phyloP scores from a whole-genome alignment of 2,113 vertebrate genomes.

The Hypocryptadius cinnamomeus region DNA sequence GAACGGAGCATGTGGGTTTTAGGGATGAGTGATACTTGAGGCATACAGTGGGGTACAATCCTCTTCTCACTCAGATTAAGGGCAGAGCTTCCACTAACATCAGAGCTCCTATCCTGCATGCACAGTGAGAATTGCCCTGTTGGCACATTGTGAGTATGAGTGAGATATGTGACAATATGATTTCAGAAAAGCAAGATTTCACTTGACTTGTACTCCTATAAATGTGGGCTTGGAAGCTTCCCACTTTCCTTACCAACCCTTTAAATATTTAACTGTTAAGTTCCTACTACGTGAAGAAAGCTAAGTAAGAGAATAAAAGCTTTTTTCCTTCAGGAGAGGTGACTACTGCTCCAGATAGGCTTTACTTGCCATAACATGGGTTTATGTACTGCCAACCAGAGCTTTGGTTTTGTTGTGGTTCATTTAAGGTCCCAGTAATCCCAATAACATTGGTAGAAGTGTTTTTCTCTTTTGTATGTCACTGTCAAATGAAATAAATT shows the following conservation, averaged over 20 bases:
- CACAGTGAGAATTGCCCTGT: background rate
- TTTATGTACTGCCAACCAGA: background rate
- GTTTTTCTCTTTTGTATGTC: background rate
- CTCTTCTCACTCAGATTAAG: background rate
- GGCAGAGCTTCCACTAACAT: background rate
- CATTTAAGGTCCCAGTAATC: background rate
- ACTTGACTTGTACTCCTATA: background rate
- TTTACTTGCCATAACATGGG: background rate
- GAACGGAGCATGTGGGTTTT: background rate
- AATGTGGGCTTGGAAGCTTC: background rate
- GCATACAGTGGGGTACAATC: background rate
- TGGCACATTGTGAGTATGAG: background rate
- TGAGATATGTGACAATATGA: fast-evolving
- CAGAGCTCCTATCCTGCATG: background rate
- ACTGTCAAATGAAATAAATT: background rate
- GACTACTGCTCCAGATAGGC: background rate
- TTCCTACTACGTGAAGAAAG: background rate
- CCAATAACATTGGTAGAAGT: background rate
- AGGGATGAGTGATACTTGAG: background rate
- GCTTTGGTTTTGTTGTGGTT: background rate
- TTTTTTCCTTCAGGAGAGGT: background rate
- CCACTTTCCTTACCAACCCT: background rate
- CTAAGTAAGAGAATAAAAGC: background rate
- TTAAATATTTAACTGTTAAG: background rate
- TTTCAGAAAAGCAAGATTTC: background rate